Evolutionary conservation across 2,797 vertebrate genomes (phyloP).

Genomic region (Acanthopagrus latus): DNA sequence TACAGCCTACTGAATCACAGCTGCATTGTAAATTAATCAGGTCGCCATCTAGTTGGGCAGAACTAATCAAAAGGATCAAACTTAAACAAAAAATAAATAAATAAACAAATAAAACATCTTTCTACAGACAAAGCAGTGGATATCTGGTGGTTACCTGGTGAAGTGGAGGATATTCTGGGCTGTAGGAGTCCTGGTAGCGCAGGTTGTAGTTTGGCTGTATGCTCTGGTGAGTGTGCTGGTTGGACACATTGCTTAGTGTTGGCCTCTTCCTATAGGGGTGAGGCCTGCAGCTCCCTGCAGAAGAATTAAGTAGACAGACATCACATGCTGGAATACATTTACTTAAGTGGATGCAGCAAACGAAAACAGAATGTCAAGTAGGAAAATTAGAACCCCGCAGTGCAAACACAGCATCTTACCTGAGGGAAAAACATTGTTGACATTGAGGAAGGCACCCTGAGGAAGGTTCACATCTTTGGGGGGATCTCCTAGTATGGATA

Average conservation of each 20-base stretch:
- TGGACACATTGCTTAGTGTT: constrained; percentile 82
- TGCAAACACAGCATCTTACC: constrained; percentile 62
- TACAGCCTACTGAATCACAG: neutral
- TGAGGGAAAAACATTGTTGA: constrained; percentile 84
- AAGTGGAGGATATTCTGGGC: constrained; percentile 85
- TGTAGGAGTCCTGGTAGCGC: constrained; percentile 85
- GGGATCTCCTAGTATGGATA: constrained; percentile 90
- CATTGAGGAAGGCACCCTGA: constrained; percentile 86
- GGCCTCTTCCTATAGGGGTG: constrained; percentile 87
- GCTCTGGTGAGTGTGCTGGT: constrained; percentile 75
- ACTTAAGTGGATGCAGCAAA: neutral
- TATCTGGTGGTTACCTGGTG: constrained; percentile 72
- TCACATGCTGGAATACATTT: neutral
- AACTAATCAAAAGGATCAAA: too few relatives aligned
- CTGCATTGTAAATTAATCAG: neutral
- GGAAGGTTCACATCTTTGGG: constrained; percentile 88
- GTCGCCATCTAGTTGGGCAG: neutral
- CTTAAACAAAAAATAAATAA: too few relatives aligned
- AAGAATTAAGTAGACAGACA: neutral
- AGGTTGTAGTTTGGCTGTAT: constrained; percentile 82
- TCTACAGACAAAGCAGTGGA: neutral
- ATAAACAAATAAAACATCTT: neutral
- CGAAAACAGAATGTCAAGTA: constrained; percentile 1
- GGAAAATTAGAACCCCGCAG: neutral
- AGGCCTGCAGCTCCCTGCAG: constrained; percentile 83